These are phyloP conservation scores for Phodopus roborovskii DNA, from an alignment of 2,113 vertebrate genomes.

Conservation along the genomic window DNA sequence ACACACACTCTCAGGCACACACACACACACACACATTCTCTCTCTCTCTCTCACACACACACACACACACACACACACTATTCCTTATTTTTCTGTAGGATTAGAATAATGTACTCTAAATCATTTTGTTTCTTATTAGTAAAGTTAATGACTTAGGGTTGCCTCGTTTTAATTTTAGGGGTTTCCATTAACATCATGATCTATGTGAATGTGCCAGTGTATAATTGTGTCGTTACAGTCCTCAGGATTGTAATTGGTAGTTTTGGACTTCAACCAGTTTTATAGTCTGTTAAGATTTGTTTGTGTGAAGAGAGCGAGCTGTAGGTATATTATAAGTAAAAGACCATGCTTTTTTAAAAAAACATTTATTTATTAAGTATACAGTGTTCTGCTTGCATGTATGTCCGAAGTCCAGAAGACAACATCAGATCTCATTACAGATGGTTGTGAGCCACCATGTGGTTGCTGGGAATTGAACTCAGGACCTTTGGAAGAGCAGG, in stretches of 20 bases:
- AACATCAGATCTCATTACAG: too few relatives aligned
- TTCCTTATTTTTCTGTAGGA: slow-evolving; percentile 5
- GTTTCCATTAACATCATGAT: background rate
- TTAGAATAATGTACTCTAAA: background rate
- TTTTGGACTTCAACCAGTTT: slow-evolving; percentile 21
- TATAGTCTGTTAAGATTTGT: background rate
- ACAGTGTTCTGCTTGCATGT: too few relatives aligned
- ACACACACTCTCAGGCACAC: too few relatives aligned
- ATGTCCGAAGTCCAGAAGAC: too few relatives aligned
- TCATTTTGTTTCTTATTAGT: background rate
- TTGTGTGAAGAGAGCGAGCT: background rate
- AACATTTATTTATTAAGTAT: too few relatives aligned
- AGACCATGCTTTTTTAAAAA: background rate
- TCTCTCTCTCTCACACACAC: too few relatives aligned
- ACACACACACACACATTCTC: background rate
- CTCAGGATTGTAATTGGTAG: background rate
- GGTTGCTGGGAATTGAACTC: too few relatives aligned
- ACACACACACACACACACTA: background rate
- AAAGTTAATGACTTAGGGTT: background rate
- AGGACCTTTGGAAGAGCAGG: too few relatives aligned
- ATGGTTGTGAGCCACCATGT: too few relatives aligned
- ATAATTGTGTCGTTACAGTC: slow-evolving; percentile 26
- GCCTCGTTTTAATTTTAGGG: background rate
- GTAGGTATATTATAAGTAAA: background rate
- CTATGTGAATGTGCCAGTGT: background rate